These are phyloP conservation scores for Coptodon bakossiorum DNA, from an alignment of 2,113 vertebrate species.

Conservation along the genomic window DNA sequence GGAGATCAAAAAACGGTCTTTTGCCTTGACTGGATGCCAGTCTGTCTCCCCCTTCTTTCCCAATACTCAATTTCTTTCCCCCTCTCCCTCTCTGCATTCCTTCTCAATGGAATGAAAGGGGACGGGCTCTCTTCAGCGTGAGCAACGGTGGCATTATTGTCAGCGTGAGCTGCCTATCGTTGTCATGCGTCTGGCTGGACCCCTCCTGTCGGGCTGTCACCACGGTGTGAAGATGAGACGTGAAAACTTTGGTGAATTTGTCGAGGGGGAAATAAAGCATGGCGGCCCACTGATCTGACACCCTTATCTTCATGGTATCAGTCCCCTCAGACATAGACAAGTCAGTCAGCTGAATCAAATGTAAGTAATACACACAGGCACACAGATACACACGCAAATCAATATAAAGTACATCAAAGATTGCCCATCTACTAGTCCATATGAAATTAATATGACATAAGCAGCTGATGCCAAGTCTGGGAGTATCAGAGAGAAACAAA, in stretches of 20 bases:
- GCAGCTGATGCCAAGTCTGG: slow-evolving; percentile 46
- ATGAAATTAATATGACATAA: slow-evolving; percentile 68
- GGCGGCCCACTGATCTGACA: slow-evolving; percentile 56
- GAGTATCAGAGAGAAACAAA: neutral
- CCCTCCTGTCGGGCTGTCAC: slow-evolving; percentile 54
- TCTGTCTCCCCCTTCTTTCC: neutral
- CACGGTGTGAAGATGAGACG: slow-evolving; percentile 14
- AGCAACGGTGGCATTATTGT: slow-evolving; percentile 49
- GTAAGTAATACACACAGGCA: slow-evolving; percentile 23
- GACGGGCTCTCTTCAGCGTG: slow-evolving; percentile 44
- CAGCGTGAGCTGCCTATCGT: slow-evolving; percentile 54
- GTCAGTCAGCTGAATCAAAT: slow-evolving; percentile 50
- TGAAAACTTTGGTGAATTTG: slow-evolving; percentile 54
- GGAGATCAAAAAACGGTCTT: slow-evolving; percentile 39
- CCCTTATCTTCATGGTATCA: slow-evolving; percentile 59
- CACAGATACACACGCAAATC: neutral
- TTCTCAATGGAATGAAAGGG: slow-evolving; percentile 33
- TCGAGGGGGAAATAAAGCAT: slow-evolving; percentile 55
- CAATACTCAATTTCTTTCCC: neutral
- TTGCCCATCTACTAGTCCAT: slow-evolving; percentile 37
- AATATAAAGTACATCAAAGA: slow-evolving; percentile 41
- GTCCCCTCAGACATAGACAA: slow-evolving; percentile 16
- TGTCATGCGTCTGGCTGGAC: slow-evolving; percentile 34
- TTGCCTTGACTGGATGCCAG: slow-evolving; percentile 34
- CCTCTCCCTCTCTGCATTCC: neutral